These are phyloP conservation scores for Thysanoteuthis rhombus DNA, from an alignment of 2,888 invertebrate genomes.

Conservation along the genomic window DNA sequence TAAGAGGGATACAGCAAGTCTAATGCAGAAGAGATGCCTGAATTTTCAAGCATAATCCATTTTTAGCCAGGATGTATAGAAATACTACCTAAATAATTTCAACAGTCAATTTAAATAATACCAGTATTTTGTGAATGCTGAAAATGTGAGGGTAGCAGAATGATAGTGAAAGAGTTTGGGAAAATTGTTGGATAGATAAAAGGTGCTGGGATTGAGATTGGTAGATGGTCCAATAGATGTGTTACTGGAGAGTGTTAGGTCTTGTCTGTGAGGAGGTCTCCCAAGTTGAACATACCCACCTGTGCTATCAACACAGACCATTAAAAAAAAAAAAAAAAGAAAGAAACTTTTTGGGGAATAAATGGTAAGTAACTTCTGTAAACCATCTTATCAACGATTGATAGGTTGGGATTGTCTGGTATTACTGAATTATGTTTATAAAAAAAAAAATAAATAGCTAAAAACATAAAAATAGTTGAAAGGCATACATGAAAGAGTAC, in stretches of 20 bases:
- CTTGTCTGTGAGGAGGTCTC: neutral
- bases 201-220: neutral
- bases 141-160: neutral
- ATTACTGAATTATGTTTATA: no score
- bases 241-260: neutral
- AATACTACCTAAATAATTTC: no score
- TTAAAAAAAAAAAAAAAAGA: neutral
- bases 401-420: no score
- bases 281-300: neutral
- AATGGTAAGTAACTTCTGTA: neutral
- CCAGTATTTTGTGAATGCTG: neutral
- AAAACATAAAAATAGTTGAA: no score
- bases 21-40: no score
- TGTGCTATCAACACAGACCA: neutral
- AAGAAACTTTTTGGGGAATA: neutral
- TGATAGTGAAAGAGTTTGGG: neutral
- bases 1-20: no score
- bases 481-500: no score
- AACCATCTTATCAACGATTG: no score
- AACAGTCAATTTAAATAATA: neutral
- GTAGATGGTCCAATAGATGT: neutral
- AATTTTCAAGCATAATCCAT: neutral
- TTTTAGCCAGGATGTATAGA: neutral
- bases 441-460: no score
- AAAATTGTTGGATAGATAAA: neutral